Evolutionary conservation across 2,888 invertebrate species (phyloP), one percentile per base, ranked within the genome.

Genomic region (Aphodius sticticus): DNA sequence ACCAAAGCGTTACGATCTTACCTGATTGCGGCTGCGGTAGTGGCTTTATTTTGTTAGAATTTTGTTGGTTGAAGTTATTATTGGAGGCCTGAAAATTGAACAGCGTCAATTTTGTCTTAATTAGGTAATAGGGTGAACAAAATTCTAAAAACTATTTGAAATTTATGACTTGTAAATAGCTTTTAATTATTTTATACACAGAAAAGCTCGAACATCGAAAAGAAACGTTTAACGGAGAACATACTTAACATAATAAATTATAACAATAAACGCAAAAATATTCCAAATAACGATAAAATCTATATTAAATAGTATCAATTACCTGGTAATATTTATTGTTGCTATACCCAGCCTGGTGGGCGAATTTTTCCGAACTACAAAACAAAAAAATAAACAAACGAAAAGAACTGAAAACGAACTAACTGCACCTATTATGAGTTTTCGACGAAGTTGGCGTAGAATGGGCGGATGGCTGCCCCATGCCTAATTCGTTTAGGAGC

Each of bases 391-490:
- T 53, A 53, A 53, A 53, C 53, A 53, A 53, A 53, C 53, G 53
- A 53, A 53, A 53, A 75, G 72, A 76, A 78, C 78, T 80, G 76
- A 80, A 79, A 81, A 78, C 36, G 78, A 83, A 82, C 83, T 83
- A 85, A 87, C 86, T 86, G 85, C 87, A 88, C 86, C 87, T 87
- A 86, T 88, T 89, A 80, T 84, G 86, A 75, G 85, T 84, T 83
- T 88, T 88, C 75, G 85, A 84, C 53, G 84, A 81, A 69, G 84
- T 84, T 12, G 85, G 81, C 16, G 83, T 77, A 72, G 84, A 78
- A 83, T 86, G 78, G 85, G 76, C 75, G 84, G 85, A 82, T 6
- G 81, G 70, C 74, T 79, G 82, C 83, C 85, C 79, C 81, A 81
- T 81, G 37, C 83, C 78, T 78, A 84, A 81, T 76, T 84, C 85